Base-by-base conservation (phyloP, 2,797 vertebrate species). In the Parauchenoglanis punctatus region DNA sequence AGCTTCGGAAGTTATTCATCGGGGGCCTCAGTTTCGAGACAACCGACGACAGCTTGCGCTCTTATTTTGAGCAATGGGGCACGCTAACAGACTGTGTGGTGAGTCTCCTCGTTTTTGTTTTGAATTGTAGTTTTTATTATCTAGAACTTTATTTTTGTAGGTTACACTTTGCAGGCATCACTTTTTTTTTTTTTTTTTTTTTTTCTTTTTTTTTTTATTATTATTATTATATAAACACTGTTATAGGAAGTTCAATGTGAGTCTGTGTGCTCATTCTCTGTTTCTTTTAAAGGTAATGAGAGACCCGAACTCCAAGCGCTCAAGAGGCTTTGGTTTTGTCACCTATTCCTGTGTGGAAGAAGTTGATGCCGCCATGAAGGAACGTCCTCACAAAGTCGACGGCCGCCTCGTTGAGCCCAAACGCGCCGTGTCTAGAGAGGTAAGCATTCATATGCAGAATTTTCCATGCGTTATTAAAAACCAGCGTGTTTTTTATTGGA, bases 51-150 rank as follows among this genome's bases (percentile, higher is more conserved):
- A 99, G 97, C 68, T 92, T 99, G 31, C 93, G 98, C 28, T 96
- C 96, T 90, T 97, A 98, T 91, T 99, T 99, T 88, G 98, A 99
- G 91, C 97, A 99, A 96, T 99, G 98, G 98, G 98, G 98, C 0
- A 92, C 95, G 0, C 96, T 99, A 10, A 99, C 97, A 2, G 98
- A 99, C 80, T 99, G 98, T 54, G 98, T 99, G 96, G 98, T 98
- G 90, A 95, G 96, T 92, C 0, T 1, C 3, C 1, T 12, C 3
- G 0, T 20, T 4, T 25, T 3, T 35, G 4, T 35, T 35, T 18
- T 56, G 1, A 52, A 28, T 4, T 10, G 76, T 17, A 20, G 1
- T 13, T 6, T 4, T 52, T 4, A 35, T 6, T n/a, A 2, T 1
- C 25, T 25, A 68, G 7, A 2, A 35, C 0, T 68, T 35, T 68